Evolutionary conservation across 2,797 vertebrate species (phyloP), one percentile per base, ranked within the genome.

Genomic region (Xiphophorus birchmanni): DNA sequence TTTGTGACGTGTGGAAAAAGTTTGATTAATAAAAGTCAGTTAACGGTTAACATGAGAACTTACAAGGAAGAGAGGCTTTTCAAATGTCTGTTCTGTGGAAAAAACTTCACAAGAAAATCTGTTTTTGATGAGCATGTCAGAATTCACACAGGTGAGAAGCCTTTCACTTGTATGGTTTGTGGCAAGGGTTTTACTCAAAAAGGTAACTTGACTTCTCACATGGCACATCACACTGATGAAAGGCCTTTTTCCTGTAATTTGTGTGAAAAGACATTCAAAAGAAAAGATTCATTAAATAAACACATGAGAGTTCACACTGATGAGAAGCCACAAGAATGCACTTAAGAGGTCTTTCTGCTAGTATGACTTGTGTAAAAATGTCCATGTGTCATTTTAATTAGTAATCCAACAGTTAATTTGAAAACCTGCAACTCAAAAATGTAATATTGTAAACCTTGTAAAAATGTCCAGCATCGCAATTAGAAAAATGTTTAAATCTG

Each of bases 81-180:
- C 60, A 63, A 35, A 63, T 63, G 60, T 63, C 32, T 35, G 60
- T 35, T n/a, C 32, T 63, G 60, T 63, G 60, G 60, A 63, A 63
- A 63, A 35, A 35, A 17, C 60, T 63, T 63, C 60, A 63, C 15
- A 6, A 35, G 15, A 18, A 63, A 63, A 35, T 35, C 29, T 35
- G 60, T 35, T 35, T 63, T 63, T 0, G 26, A 63, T 18, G 26
- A 35, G 29, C 60, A 63, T 17, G 29, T 63, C 32, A 63, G 29
- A 63, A 63, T 63, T 63, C 60, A 63, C 60, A 63, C 60, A 3
- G 60, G 29, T 63, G 60, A 63, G 60, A 63, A n/a, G 60, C 60
- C 60, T 63, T 63, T 63, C 60, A 35, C 60, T 18, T 63, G 60
- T 18, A 18, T n/a, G 29, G 15, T 63, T 63, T 63, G 60, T 63